A percentile compares a stretch with the other conserved stretches of the same genome.
phyloP scores from a whole-genome alignment of 2,113 vertebrate genomes.

The Poicephalus gulielmi region DNA sequence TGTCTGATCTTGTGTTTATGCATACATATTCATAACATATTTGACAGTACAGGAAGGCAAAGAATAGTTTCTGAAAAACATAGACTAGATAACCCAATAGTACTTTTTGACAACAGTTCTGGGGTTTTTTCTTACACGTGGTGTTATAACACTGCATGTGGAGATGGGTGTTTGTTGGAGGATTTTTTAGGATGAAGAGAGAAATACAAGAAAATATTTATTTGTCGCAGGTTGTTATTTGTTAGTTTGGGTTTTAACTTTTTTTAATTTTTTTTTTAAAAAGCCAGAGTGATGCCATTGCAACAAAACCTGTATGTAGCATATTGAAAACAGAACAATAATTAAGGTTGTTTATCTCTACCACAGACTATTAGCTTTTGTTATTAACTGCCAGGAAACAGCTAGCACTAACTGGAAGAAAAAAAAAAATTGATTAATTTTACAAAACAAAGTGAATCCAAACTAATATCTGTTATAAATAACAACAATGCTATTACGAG shows the following conservation, averaged over 20 bases:
- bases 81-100: background rate
- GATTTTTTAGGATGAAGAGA: background rate
- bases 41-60: background rate
- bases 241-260: fast-evolving
- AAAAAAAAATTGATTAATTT: background rate
- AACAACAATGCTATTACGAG: fast-evolving
- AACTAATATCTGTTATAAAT: background rate
- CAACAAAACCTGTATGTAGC: background rate
- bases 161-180: background rate
- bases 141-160: background rate
- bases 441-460: background rate
- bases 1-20: background rate
- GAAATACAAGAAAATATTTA: background rate
- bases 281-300: background rate
- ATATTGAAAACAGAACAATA: background rate
- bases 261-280: background rate
- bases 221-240: background rate
- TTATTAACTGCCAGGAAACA: background rate
- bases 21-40: background rate
- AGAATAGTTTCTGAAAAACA: background rate
- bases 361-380: background rate
- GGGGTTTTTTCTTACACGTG: background rate
- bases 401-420: background rate
- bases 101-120: background rate
- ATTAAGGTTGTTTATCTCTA: background rate